Evolutionary conservation across 2,888 invertebrate genomes (phyloP).

Genomic region (Philaethria dido): DNA sequence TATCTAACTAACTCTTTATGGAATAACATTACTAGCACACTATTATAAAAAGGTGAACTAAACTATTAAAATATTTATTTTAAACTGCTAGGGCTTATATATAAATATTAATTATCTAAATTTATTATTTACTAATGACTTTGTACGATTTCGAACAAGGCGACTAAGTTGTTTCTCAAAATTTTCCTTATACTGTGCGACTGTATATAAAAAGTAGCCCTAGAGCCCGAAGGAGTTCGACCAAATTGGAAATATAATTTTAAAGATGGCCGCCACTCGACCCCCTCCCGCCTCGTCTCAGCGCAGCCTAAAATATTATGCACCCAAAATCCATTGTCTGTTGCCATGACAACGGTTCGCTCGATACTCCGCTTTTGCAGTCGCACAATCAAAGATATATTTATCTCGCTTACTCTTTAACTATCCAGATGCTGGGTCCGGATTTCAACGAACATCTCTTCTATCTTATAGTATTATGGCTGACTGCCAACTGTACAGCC

Average conservation of each 20-base stretch:
- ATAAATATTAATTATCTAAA: background rate
- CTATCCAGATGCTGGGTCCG: conserved; percentile 68
- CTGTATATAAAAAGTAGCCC: conserved; percentile 62
- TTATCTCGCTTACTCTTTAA: conserved; percentile 77
- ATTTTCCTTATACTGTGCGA: conserved; percentile 51
- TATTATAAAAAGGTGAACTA: background rate
- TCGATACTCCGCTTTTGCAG: conserved; percentile 73
- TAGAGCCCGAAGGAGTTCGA: conserved; percentile 71
- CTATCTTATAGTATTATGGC: conserved; percentile 66
- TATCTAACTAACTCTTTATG: background rate
- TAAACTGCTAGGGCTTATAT: too few relatives aligned
- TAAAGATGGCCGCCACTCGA: conserved; percentile 81
- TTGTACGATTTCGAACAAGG: background rate
- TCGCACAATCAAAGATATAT: conserved; percentile 69
- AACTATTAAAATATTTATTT: background rate
- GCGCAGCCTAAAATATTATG: conserved; percentile 84
- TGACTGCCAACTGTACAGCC: conserved; percentile 76
- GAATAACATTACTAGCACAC: background rate
- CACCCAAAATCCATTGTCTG: conserved; percentile 84
- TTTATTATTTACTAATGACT: background rate
- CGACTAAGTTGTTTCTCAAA: background rate
- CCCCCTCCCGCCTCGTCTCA: conserved; percentile 63
- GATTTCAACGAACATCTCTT: conserved; percentile 65
- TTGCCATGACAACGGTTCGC: conserved; percentile 81
- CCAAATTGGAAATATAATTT: conserved; percentile 82